Evolutionary conservation across 1,140 invertebrate species (phyloP), one percentile per base, ranked within the genome.

Genomic region (Neodiprion virginianus): DNA sequence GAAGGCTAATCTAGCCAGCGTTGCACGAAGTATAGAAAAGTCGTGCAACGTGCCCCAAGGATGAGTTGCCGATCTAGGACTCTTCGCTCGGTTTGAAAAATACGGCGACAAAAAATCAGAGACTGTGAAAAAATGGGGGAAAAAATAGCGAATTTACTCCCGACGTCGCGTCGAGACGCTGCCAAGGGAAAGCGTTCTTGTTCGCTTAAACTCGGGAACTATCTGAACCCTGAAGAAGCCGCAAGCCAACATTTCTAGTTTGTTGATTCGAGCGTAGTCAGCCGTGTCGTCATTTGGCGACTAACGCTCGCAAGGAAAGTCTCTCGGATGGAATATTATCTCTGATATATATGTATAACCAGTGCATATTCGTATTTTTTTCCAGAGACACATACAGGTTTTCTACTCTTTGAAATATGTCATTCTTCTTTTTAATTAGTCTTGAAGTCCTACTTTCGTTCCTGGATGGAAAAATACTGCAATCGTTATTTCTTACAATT

Each of bases 181-280:
- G 53, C 8, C 11, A 8, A 61, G 53, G 53, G 53, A 61, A 61
- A 61, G 53, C 53, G 53, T 61, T 40, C 53, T 12, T 61, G 53
- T 14, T 17, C 53, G n/a, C 53, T 61, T 61, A 3, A 17, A 14
- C 53, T 17, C 11, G n/a, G 53, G 53, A 61, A 17, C 53, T 61
- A 40, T 40, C 53, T 17, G 53, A 4, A 17, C 53, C 53, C 53
- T 61, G 11, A 61, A 61, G 8, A 61, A 61, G 8, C 53, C n/a
- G 53, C 53, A 17, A 17, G 53, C 11, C 53, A 61, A 61, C 53
- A 61, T 61, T 61, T 61, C 53, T 61, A 61, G 11, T 61, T 61
- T 61, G 53, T 61, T 61, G 53, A 61, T 61, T 61, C 53, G 53
- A 61, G 53, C 53, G 53, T 61, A 61, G 53, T 61, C 53, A 17